phyloP scores from a whole-genome alignment of 2,888 invertebrate genomes.

The Halictus quadricinctus region DNA sequence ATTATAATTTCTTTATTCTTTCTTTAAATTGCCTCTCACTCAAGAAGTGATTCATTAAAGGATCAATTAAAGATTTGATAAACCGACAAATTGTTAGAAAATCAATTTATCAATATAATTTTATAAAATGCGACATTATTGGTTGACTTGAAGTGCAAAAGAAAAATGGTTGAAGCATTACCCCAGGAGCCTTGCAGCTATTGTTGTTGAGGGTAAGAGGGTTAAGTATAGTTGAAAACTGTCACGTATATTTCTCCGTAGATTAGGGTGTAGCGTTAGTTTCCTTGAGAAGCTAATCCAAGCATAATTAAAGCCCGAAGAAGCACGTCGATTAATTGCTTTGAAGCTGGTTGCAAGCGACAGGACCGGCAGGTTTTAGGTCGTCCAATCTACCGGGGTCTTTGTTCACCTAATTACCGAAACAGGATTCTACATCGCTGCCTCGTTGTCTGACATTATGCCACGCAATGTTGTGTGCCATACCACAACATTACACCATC shows the following conservation, averaged over 20 bases:
- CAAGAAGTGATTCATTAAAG: background rate
- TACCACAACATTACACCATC: background rate
- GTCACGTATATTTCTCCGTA: background rate
- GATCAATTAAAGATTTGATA: background rate
- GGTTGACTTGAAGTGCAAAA: too few relatives aligned
- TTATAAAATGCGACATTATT: background rate
- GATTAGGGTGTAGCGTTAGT: background rate
- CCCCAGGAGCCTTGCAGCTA: background rate
- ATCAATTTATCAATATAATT: too few relatives aligned
- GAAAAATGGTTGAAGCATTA: background rate
- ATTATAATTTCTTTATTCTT: too few relatives aligned
- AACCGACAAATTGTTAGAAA: too few relatives aligned
- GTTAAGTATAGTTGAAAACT: background rate
- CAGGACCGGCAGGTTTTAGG: constrained; percentile 6
- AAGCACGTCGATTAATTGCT: constrained; percentile 12
- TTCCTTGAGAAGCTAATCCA: background rate
- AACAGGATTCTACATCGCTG: background rate
- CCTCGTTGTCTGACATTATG: background rate
- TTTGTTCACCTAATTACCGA: constrained; percentile 5
- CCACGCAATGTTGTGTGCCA: background rate
- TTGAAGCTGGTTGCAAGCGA: background rate
- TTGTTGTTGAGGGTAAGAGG: background rate
- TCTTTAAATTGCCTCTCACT: too few relatives aligned
- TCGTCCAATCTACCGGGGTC: background rate
- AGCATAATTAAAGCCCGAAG: constrained; percentile 15